Conservation (phyloP, 2,113 vertebrate genomes). For the Glaucomys volans region DNA sequence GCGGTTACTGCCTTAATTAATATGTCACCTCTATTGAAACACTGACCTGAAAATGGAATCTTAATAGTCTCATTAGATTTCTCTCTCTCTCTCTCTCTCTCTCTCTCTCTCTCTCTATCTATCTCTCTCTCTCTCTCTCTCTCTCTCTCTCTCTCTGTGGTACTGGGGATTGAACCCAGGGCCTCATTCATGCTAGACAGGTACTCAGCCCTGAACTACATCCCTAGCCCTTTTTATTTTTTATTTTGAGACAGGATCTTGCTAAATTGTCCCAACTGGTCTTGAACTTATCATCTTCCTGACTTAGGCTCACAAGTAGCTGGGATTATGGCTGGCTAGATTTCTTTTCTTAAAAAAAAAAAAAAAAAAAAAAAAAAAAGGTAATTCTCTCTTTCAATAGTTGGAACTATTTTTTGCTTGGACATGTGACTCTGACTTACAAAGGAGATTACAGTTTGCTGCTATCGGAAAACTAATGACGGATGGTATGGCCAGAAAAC, state of each 20-base stretch:
- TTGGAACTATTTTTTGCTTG: background rate
- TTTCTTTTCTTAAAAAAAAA: background rate
- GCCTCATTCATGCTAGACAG: background rate
- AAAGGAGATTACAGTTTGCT: conserved; percentile 23
- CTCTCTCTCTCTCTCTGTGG: too few species aligned
- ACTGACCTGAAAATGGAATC: background rate
- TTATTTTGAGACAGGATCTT: background rate
- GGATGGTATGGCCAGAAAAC: background rate
- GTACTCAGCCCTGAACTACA: background rate
- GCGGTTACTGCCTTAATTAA: conserved; percentile 4
- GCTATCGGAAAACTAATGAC: background rate
- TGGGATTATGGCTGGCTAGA: background rate
- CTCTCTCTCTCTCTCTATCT: too few species aligned
- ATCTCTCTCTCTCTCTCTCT: too few species aligned
- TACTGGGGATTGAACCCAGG: background rate
- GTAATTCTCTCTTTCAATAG: conserved; percentile 20
- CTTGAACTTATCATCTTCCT: background rate
- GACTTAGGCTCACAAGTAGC: background rate
- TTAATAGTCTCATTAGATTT: background rate
- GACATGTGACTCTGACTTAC: background rate
- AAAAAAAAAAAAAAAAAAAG: background rate
- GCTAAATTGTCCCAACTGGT: background rate
- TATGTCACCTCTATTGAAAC: background rate
- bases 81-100: background rate
- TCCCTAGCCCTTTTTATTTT: background rate